Conservation (phyloP, 2,797 vertebrate species). For the Channa striata region DNA sequence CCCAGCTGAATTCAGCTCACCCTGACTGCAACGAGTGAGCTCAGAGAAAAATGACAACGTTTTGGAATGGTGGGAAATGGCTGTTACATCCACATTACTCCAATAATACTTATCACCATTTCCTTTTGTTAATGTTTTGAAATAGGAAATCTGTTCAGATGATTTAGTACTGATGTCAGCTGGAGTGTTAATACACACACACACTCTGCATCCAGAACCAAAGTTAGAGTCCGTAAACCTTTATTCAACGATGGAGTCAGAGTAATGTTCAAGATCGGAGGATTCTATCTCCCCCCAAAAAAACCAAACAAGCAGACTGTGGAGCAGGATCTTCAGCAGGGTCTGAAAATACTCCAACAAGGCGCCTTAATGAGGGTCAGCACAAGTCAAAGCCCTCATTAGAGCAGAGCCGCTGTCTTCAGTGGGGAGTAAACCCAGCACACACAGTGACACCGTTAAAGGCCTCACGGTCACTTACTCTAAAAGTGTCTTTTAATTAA, state of each 20-base stretch:
- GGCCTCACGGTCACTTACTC: constrained; percentile 13
- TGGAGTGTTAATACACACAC: background rate
- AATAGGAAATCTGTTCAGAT: constrained; percentile 16
- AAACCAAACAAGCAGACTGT: no score
- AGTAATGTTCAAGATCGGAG: constrained; percentile 35
- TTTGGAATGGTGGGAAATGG: background rate
- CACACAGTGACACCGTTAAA: constrained; percentile 11
- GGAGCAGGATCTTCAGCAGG: constrained; percentile 15
- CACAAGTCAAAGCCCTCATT: constrained; percentile 59
- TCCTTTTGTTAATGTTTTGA: constrained; percentile 4
- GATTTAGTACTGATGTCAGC: constrained; percentile 16
- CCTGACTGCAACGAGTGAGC: background rate
- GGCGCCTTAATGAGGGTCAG: constrained; percentile 59
- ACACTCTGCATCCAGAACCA: constrained; percentile 6
- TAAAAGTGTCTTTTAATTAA: constrained; percentile 22
- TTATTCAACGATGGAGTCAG: constrained; percentile 33
- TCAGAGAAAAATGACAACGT: constrained; percentile 18
- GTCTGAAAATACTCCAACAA: constrained; percentile 42
- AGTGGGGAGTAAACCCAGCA: constrained; percentile 8
- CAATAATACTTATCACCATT: constrained; percentile 7
- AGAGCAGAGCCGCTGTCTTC: constrained; percentile 36
- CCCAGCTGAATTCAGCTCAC: constrained; percentile 15
- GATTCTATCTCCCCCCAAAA: constrained; percentile 24
- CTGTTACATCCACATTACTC: constrained; percentile 7
- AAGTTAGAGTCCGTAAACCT: constrained; percentile 31